Evolutionary conservation across 1,140 invertebrate genomes (phyloP), one percentile per base, ranked within the genome.

Genomic region (Psilanteris sp.): DNA sequence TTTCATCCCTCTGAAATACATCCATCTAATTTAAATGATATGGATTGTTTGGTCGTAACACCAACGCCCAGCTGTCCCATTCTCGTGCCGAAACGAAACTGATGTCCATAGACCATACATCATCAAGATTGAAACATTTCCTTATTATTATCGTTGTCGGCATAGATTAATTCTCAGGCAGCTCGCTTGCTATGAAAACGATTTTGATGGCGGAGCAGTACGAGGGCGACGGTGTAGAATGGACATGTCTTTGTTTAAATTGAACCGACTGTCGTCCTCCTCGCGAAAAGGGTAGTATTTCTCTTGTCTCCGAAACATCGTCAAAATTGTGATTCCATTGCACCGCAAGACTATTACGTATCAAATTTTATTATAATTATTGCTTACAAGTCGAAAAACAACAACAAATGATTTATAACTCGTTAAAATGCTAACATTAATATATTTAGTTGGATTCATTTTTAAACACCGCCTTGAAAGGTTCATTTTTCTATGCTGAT

Each of bases 121-220:
- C 87, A 87, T 80, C 81, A 80, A 81, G 85, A 88, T 88, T 87
- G 86, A 87, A 87, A 88, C 86, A 87, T 88, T 88, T 88, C 87
- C 85, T 88, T 86, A 87, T 86, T 87, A 87, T 88, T 88, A 88
- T 85, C 81, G 77, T 83, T 83, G 85, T 81, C 82, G 79, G 85
- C 83, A 83, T 87, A 86, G 87, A 88, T 87, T 87, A 87, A 87
- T 87, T 87, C 81, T 76, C 67, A 75, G 82, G 64, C 68, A 64
- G 39, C 50, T 48, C 43, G 41, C 48, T 62, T 36, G 61, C 62
- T 67, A 72, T 72, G 75, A 77, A 77, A 77, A 72, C 62, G 75
- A 77, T 77, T 72, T 67, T 72, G 61, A 77, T 77, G 74, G 54
- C 66, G 54, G 50, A 77, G 61, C 67, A 61, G 59, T 54, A 20